Conservation (phyloP, 1,140 invertebrate genomes). For the Pararge aegeria region DNA sequence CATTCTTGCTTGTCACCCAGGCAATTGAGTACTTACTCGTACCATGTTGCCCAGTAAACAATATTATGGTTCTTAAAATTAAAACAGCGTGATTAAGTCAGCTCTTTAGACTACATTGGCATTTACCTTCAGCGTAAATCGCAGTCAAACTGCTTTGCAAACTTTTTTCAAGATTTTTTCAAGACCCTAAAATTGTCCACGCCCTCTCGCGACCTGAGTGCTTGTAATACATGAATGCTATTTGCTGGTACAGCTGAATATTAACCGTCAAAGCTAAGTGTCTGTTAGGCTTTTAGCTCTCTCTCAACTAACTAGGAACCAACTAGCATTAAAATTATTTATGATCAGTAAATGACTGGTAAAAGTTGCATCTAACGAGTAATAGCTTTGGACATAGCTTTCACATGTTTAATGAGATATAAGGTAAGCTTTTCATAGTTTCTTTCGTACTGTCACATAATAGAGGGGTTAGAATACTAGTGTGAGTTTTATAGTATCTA, state of each 20-base stretch:
- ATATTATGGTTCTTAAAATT: too few species aligned
- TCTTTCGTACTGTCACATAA: too few species aligned
- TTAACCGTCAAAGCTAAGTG: constrained; percentile 2
- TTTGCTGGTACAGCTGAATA: constrained; percentile 5
- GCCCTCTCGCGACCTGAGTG: neutral
- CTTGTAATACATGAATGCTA: neutral
- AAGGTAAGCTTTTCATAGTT: neutral
- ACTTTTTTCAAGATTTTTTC: too few species aligned
- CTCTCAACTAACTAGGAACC: neutral
- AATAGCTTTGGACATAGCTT: neutral
- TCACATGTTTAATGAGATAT: neutral
- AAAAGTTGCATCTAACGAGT: neutral
- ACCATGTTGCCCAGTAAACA: too few species aligned
- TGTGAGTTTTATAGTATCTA: too few species aligned
- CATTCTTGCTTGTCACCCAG: too few species aligned
- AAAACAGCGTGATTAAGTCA: too few species aligned
- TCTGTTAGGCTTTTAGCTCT: constrained; percentile 7
- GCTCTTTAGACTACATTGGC: too few species aligned
- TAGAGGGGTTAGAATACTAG: too few species aligned
- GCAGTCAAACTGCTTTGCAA: too few species aligned
- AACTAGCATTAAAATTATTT: neutral
- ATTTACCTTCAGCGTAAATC: too few species aligned
- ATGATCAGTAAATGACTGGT: neutral
- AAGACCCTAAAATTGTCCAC: neutral
- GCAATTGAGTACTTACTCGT: too few species aligned